Conservation (phyloP, 2,113 vertebrate genomes). For the Nycticorax nycticorax region DNA sequence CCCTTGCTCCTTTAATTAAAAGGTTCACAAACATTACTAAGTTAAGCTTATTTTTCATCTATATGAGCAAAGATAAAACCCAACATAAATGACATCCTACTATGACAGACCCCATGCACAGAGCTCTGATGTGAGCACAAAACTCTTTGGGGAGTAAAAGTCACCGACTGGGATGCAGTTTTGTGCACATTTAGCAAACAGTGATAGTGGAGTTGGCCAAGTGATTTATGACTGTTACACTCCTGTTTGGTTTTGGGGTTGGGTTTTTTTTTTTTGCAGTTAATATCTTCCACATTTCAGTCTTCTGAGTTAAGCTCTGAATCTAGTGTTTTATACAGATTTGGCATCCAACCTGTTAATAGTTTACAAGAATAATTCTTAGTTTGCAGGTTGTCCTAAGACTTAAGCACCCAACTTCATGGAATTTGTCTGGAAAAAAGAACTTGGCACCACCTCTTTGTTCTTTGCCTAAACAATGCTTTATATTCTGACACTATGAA, state of each 20-base stretch:
- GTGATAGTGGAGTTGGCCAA: background rate
- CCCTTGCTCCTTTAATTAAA: background rate
- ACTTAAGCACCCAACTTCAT: background rate
- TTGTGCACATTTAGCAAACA: background rate
- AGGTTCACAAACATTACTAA: background rate
- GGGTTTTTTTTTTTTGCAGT: background rate
- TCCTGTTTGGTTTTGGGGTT: background rate
- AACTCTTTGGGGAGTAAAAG: background rate
- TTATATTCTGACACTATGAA: background rate
- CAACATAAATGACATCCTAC: background rate
- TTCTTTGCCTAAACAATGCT: background rate
- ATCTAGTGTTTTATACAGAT: background rate
- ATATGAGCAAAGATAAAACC: background rate
- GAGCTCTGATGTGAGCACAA: background rate
- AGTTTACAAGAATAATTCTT: background rate
- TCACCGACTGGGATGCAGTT: background rate
- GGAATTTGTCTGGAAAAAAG: background rate
- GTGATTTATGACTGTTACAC: background rate
- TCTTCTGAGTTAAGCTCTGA: background rate
- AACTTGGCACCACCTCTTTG: background rate
- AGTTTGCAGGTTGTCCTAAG: background rate
- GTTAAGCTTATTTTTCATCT: background rate
- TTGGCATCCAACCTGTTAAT: background rate
- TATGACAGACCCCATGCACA: background rate
- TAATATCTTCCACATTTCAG: background rate